A percentile compares a stretch with the other conserved stretches of the same genome.
Conservation (phyloP, 2,113 vertebrate genomes). For the Microcebus ravelobensis region DNA sequence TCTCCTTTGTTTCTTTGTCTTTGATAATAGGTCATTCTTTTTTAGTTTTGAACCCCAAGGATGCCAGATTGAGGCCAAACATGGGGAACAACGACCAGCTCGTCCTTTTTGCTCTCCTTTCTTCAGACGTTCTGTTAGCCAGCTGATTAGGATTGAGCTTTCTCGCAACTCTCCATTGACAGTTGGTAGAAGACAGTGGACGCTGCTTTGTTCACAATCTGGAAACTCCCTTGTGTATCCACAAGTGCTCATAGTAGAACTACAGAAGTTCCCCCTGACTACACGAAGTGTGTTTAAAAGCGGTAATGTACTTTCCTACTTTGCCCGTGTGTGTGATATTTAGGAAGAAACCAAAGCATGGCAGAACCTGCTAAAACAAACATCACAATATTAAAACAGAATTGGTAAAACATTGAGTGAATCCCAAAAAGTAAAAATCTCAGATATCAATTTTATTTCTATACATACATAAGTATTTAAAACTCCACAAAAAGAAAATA, state of each 20-base stretch:
- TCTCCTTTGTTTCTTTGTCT: neutral
- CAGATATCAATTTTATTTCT: slow-evolving; percentile 26
- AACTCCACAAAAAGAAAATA: neutral
- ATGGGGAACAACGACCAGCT: neutral
- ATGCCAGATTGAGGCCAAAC: neutral
- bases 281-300: neutral
- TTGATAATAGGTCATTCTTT: neutral
- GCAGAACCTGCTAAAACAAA: slow-evolving; percentile 30
- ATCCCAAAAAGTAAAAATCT: neutral
- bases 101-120: slow-evolving; percentile 62
- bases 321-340: neutral
- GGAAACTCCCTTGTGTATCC: neutral
- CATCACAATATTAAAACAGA: neutral
- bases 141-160: slow-evolving; percentile 41
- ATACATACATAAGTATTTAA: neutral
- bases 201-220: neutral
- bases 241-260: neutral
- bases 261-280: neutral
- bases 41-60: neutral
- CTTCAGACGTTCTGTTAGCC: slow-evolving; percentile 47
- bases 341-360: neutral
- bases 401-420: neutral
- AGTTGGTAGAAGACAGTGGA: neutral
- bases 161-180: neutral
- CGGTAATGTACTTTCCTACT: neutral